Conservation (phyloP, 2,888 invertebrate genomes). For the Argyra leucocephala region DNA sequence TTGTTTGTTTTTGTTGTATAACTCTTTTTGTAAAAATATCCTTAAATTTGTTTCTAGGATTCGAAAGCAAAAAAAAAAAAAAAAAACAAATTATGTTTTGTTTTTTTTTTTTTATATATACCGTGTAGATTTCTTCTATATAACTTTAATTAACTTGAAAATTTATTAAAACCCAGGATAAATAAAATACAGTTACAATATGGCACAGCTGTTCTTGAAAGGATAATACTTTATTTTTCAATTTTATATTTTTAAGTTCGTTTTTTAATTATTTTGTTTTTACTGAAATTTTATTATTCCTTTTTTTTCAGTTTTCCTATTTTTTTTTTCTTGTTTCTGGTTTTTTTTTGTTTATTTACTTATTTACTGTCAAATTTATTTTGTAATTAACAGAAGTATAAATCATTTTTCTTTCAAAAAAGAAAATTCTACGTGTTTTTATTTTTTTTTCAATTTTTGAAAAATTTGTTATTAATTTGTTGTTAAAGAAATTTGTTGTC, state of each 20-base stretch:
- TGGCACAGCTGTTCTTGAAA: constrained; percentile 1
- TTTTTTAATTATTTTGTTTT: not conserved
- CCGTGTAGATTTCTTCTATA: too few relatives aligned
- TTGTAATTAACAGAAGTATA: constrained; percentile 3
- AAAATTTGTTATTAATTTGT: too few relatives aligned
- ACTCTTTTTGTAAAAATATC: too few relatives aligned
- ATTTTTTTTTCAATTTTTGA: not conserved
- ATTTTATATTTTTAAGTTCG: not conserved
- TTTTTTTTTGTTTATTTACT: not conserved
- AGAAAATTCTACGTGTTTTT: not conserved
- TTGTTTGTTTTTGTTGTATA: too few relatives aligned
- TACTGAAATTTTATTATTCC: not conserved
- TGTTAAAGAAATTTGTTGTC: too few relatives aligned
- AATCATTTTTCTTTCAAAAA: not conserved
- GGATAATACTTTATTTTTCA: not conserved
- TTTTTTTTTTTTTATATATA: not conserved
- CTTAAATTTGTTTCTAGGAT: too few relatives aligned
- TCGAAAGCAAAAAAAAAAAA: not conserved
- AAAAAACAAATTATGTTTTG: not conserved
- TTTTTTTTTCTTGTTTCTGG: too few relatives aligned
- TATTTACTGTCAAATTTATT: not conserved
- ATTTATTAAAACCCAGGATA: constrained; percentile 3
- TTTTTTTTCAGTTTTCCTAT: not conserved
- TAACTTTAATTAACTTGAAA: constrained; percentile 4
- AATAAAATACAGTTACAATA: not conserved